Conservation (phyloP, 2,888 invertebrate species). For the Strigamia crassipes region DNA sequence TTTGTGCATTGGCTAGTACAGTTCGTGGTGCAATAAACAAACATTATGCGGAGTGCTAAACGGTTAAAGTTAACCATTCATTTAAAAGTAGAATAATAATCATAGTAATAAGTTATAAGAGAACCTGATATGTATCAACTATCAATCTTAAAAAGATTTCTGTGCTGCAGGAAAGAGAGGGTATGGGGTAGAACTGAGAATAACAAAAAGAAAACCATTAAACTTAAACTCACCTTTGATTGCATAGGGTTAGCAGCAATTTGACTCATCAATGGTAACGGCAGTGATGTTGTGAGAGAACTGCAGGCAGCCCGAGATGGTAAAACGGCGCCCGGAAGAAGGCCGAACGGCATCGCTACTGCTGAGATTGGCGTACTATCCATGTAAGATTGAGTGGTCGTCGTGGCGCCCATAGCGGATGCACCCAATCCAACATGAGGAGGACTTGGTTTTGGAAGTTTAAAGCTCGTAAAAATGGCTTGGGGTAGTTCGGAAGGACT, state of each 20-base stretch:
- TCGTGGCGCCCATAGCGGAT: slow-evolving; percentile 29
- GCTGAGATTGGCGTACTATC: slow-evolving; percentile 44
- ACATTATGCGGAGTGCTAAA: slow-evolving; percentile 41
- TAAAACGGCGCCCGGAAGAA: slow-evolving; percentile 43
- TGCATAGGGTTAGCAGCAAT: slow-evolving; percentile 25
- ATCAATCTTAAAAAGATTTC: neutral
- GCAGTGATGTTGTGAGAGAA: slow-evolving; percentile 48
- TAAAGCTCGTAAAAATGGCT: slow-evolving; percentile 91
- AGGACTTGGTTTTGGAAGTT: slow-evolving; percentile 72
- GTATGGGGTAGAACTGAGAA: neutral
- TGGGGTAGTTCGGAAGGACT: slow-evolving; percentile 70
- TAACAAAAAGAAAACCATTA: neutral
- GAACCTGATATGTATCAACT: neutral
- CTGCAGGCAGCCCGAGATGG: slow-evolving; percentile 35
- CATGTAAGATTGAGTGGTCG: slow-evolving; percentile 44
- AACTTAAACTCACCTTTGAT: slow-evolving; percentile 36
- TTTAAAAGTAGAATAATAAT: neutral
- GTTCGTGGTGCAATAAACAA: slow-evolving; percentile 24
- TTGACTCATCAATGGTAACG: slow-evolving; percentile 29
- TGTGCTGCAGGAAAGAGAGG: neutral
- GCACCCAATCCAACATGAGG: neutral
- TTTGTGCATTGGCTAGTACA: slow-evolving; percentile 18
- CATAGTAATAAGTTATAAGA: slow-evolving; percentile 5
- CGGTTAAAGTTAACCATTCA: slow-evolving; percentile 45
- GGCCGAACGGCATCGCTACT: slow-evolving; percentile 46